Base-by-base conservation (phyloP, 2,888 invertebrate genomes). In the Diplazon laetatorius region DNA sequence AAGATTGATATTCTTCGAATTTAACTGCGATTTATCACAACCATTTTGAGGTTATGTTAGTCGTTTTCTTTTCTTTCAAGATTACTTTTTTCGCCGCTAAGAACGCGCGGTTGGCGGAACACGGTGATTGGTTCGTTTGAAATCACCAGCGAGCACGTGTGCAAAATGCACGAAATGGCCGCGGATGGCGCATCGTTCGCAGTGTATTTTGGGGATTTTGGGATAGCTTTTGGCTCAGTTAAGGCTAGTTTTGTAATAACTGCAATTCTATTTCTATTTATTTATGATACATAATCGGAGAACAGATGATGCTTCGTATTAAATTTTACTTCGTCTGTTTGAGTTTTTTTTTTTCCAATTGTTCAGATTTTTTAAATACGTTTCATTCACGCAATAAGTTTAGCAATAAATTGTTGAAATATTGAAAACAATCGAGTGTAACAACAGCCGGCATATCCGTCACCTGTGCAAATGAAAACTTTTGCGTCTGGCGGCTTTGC, bases 401-500 rank as follows among this genome's bases (percentile, higher is more conserved):
- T 6, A 35, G 2, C 30, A 16, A 16, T n/a, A 35, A 59, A 18
- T 69, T 44, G 14, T 68, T 5, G 44, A 22, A 60, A 50, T 48
- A 48, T 48, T 39, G 48, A 39, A 18, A 39, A 73, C 3, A 65
- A 69, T 83, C 55, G 69, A 85, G 71, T 2, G 16, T 6, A 52
- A 35, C 37, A 55, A 35, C 18, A 46, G 42, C 69, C 78, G 80
- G 77, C 84, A 86, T 76, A 87, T 80, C 63, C 84, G 89, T 90
- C 90, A 91, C 88, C 90, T 90, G 62, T 90, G 88, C 76, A 91
- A 86, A 83, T 93, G 93, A 86, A 94, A 94, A 89, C 93, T 94
- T 86, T 93, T 92, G 89, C 94, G 92, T 16, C 93, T 92, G 66
- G 93, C 93, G 22, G 93, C 91, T 91, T 95, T 96, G 82, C 93